phyloP scores from a whole-genome alignment of 2,797 vertebrate genomes.

The Austrolebias charrua region DNA sequence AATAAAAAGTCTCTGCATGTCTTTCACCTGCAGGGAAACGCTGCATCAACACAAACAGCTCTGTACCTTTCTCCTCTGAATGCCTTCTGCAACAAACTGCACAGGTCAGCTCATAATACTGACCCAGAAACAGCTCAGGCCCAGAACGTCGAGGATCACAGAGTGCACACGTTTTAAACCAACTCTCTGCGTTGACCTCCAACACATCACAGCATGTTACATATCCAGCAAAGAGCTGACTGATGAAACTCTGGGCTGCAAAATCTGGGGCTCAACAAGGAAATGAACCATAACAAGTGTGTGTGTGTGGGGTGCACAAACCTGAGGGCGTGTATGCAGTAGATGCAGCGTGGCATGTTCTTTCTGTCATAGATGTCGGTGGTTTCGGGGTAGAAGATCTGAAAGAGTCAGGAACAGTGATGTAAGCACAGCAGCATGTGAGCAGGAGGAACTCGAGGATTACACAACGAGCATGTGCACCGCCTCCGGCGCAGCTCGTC shows the following conservation, averaged over 20 bases:
- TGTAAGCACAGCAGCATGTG: slow-evolving; percentile 27
- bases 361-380: slow-evolving; percentile 99
- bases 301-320: background rate
- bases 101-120: slow-evolving; percentile 42
- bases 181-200: background rate
- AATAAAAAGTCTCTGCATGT: slow-evolving; percentile 35
- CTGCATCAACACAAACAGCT: slow-evolving; percentile 31
- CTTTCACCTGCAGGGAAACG: slow-evolving; percentile 45
- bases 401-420: slow-evolving; percentile 48
- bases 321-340: slow-evolving; percentile 99
- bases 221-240: background rate
- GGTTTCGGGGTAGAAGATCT: slow-evolving; percentile 99
- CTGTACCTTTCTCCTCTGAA: slow-evolving; percentile 8
- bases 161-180: background rate
- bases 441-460: slow-evolving; percentile 19
- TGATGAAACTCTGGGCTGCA: background rate
- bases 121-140: slow-evolving; percentile 19
- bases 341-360: slow-evolving; percentile 99
- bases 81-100: slow-evolving; percentile 25
- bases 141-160: background rate
- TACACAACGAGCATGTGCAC: slow-evolving; percentile 29
- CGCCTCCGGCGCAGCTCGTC: background rate
- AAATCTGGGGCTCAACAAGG: background rate
- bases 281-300: background rate
- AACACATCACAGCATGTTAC: background rate